Base-by-base conservation (phyloP, 2,888 invertebrate species). In the Ormyrus nitidulus region DNA sequence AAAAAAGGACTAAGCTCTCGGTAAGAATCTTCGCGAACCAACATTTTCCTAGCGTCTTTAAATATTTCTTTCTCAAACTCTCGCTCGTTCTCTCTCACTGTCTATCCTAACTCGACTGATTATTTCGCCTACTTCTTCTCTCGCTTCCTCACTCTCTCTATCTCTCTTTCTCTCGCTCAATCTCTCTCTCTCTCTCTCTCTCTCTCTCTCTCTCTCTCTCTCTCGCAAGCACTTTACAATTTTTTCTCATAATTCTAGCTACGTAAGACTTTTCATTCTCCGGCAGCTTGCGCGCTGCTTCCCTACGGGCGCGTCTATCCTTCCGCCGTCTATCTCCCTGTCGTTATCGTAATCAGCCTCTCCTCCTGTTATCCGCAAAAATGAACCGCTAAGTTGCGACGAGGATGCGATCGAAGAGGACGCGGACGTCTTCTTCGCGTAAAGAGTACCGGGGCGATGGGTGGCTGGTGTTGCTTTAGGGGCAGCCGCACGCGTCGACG, bases 401-500 rank as follows among this genome's bases (percentile, higher is more conserved):
- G 34, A 34, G 3, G 34, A 34, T 34, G 34, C 34, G 34, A 34
- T 34, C 34, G 34, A 34, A 34, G 34, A 34, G 34, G 34, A 34
- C 34, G 34, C 34, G 4, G 34, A 34, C 19, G 34, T 34, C 34
- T 34, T 34, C 34, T 3, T 34, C 34, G 0, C 34, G 34, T 34
- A 34, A 34, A 34, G 34, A 34, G 34, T 34, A 34, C 34, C 34
- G 34, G 34, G 4, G 3, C 34, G 34, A 34, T 3, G 34, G 34
- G 34, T 0, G 34, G 34, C 34, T 4, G 34, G 34, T 2, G 0
- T 34, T 4, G 1, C 53, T 77, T 83, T 93, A 97, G 86, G 97
- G 97, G 92, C 98, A 98, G 86, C 97, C 97, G 92, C 98, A 98
- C 92, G 97, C 97, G 91, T 98, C 97, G 83, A 98, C 97, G 86